Percentiles rank a stretch among this genome's conserved stretches.
These are phyloP conservation scores for Empis stercorea DNA, from an alignment of 2,888 invertebrate species.

Conservation along the genomic window DNA sequence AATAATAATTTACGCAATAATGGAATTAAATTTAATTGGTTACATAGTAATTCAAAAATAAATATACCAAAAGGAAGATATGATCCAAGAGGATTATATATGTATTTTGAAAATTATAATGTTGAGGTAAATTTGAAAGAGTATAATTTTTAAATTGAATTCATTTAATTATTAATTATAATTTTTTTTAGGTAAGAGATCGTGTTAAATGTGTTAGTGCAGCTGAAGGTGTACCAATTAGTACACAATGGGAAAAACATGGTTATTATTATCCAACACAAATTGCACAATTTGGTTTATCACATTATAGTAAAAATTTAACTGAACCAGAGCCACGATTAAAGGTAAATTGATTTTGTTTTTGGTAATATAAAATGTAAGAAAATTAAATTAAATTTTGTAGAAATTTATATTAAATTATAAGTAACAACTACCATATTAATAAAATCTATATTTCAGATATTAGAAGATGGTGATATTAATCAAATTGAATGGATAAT, in stretches of 20 bases:
- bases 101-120: constrained; percentile 96
- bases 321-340: constrained; percentile 70
- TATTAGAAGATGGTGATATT: constrained; percentile 64
- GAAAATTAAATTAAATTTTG: no score
- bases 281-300: constrained; percentile 94
- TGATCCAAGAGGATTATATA: constrained; percentile 80
- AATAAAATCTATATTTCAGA: constrained; percentile 15
- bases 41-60: constrained; percentile 85
- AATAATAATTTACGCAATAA: neutral
- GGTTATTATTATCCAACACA: constrained; percentile 98
- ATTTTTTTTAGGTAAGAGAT: constrained; percentile 49
- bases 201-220: constrained; percentile 94
- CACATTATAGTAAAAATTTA: constrained; percentile 92
- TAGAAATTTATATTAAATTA: no score
- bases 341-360: constrained; percentile 28
- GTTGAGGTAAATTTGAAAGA: constrained; percentile 55
- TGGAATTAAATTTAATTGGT: constrained; percentile 82
- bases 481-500: constrained; percentile 57
- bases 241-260: constrained; percentile 91
- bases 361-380: no score
- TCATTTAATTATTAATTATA: neutral
- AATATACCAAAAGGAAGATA: constrained; percentile 82
- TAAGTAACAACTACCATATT: no score
- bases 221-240: constrained; percentile 84
- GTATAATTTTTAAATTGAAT: neutral